A percentile compares a stretch with the other conserved stretches of the same genome.
Evolutionary conservation across 2,113 vertebrate genomes (phyloP).

Genomic region (Silurus meridionalis): DNA sequence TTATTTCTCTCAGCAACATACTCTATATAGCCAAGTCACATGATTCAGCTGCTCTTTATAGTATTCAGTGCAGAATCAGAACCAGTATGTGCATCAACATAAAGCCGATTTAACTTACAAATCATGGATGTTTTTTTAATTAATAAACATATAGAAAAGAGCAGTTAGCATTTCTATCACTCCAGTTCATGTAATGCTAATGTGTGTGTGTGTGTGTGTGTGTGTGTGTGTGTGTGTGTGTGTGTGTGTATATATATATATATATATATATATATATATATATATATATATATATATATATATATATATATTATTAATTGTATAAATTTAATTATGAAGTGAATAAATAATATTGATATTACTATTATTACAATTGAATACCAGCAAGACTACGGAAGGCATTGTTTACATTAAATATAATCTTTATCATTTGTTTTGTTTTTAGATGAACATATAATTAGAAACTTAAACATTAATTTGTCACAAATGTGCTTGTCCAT

Average conservation of each 20-base stretch:
- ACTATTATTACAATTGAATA: too few species aligned
- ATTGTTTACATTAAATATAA: too few species aligned
- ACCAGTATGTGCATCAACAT: background rate
- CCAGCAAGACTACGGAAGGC: too few species aligned
- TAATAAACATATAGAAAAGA: background rate
- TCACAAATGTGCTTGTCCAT: background rate
- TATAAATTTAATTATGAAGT: too few species aligned
- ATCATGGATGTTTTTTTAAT: background rate
- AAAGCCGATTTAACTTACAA: background rate
- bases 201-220: too few species aligned
- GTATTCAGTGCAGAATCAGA: background rate
- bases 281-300: too few species aligned
- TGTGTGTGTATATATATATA: too few species aligned
- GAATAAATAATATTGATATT: too few species aligned
- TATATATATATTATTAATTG: too few species aligned
- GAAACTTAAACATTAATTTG: background rate
- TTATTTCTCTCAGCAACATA: background rate
- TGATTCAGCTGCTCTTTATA: conserved; percentile 15
- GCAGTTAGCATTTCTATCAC: background rate
- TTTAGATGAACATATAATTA: background rate
- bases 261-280: too few species aligned
- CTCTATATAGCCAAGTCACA: background rate
- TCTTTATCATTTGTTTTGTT: background rate
- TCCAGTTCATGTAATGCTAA: background rate
- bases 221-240: too few species aligned